Percentiles rank a stretch among this genome's conserved stretches.
phyloP scores from a whole-genome alignment of 1,140 invertebrate genomes.

The Batillaria attramentaria region DNA sequence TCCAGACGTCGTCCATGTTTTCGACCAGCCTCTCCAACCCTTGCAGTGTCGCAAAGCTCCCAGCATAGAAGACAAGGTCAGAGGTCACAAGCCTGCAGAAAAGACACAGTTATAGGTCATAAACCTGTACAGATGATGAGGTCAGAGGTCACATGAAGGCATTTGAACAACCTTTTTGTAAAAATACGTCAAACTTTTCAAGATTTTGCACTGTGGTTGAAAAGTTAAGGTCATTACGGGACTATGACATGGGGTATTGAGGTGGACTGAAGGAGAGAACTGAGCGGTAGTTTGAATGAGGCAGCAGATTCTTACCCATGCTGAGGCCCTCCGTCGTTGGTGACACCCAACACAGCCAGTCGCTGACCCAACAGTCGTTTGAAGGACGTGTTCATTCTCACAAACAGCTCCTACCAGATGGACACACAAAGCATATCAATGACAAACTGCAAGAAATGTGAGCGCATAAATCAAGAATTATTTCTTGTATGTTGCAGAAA shows the following conservation, averaged over 20 bases:
- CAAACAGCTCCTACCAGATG: constrained; percentile 79
- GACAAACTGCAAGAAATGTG: background rate
- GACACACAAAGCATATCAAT: background rate
- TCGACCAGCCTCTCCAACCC: constrained; percentile 61
- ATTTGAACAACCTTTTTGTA: background rate
- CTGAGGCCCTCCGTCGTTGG: constrained; percentile 95
- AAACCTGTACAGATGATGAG: background rate
- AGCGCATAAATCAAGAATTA: constrained; percentile 13
- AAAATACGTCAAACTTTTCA: no score
- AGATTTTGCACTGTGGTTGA: no score
- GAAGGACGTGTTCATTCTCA: constrained; percentile 88
- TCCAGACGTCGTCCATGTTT: constrained; percentile 61
- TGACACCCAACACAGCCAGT: constrained; percentile 88
- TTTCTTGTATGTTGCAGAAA: background rate
- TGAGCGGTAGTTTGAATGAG: no score
- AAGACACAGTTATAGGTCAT: background rate
- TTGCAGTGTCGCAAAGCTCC: constrained; percentile 89
- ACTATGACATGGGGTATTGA: no score
- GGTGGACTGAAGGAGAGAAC: background rate
- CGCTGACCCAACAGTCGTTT: constrained; percentile 89
- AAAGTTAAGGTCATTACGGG: no score
- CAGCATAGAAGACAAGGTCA: constrained; percentile 95
- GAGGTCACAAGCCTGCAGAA: constrained; percentile 86
- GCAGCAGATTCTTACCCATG: constrained; percentile 83
- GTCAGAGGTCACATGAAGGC: background rate